These are phyloP conservation scores for Buceros bicornis DNA, from an alignment of 2,797 vertebrate genomes.

Conservation along the genomic window DNA sequence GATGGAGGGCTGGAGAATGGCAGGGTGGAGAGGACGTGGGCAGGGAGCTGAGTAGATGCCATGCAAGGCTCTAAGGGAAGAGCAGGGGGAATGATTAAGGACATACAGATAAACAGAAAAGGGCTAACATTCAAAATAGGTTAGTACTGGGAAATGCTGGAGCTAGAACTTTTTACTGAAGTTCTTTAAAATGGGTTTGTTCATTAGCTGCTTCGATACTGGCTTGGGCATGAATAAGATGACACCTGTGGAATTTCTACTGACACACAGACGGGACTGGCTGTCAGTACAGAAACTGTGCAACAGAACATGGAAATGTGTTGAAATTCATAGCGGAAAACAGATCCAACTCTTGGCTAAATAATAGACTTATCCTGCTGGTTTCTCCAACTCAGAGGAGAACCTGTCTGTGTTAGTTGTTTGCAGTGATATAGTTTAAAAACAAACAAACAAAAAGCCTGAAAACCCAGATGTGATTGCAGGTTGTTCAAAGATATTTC, in stretches of 20 bases:
- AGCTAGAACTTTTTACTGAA: neutral
- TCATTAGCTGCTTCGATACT: neutral
- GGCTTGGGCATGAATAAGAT: neutral
- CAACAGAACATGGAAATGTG: neutral
- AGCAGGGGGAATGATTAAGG: neutral
- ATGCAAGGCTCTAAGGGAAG: neutral
- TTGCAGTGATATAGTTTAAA: neutral
- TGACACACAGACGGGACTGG: neutral
- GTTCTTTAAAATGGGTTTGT: neutral
- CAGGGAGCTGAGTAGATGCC: neutral
- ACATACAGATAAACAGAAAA: neutral
- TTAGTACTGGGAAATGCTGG: neutral
- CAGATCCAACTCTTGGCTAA: neutral
- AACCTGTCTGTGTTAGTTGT: neutral
- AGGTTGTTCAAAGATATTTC: neutral
- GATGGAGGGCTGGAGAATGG: neutral
- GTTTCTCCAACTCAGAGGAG: neutral
- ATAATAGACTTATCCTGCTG: neutral
- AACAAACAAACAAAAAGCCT: neutral
- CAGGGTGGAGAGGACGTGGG: neutral
- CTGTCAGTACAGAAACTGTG: neutral
- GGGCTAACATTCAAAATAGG: neutral
- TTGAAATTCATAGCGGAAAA: neutral
- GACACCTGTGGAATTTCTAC: neutral
- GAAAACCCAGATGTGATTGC: neutral